phyloP scores from a whole-genome alignment of 2,113 vertebrate genomes.

The Leptocoma aspasia region DNA sequence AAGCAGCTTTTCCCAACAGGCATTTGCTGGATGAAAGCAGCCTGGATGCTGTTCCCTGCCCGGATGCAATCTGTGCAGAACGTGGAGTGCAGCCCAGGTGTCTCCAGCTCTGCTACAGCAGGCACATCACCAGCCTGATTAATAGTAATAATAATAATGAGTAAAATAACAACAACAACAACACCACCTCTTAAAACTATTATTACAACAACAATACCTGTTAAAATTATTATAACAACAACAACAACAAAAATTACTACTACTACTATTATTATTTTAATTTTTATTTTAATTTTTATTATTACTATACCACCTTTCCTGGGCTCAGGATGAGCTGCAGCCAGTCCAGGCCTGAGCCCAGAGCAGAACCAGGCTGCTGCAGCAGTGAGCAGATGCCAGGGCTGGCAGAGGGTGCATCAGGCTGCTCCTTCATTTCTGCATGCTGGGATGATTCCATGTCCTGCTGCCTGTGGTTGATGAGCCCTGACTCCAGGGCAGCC shows the following conservation, averaged over 20 bases:
- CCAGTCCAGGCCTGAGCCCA: not conserved
- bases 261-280: too few species aligned
- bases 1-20: not conserved
- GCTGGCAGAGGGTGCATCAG: not conserved
- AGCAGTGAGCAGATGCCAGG: not conserved
- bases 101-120: not conserved
- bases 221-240: not conserved
- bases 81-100: not conserved
- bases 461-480: not conserved
- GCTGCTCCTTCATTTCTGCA: not conserved
- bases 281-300: rapidly evolving
- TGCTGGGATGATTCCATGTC: rapidly evolving
- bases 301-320: not conserved
- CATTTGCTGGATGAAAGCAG: not conserved
- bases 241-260: rapidly evolving
- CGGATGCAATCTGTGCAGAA: not conserved
- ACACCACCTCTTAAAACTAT: not conserved
- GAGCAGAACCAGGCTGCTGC: not conserved
- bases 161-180: not conserved
- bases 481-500: not conserved
- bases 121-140: not conserved
- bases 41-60: not conserved
- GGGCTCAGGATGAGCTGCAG: not conserved
- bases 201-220: not conserved
- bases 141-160: not conserved